Base-by-base conservation (phyloP, 2,113 vertebrate genomes). In the Shinisaurus crocodilurus region DNA sequence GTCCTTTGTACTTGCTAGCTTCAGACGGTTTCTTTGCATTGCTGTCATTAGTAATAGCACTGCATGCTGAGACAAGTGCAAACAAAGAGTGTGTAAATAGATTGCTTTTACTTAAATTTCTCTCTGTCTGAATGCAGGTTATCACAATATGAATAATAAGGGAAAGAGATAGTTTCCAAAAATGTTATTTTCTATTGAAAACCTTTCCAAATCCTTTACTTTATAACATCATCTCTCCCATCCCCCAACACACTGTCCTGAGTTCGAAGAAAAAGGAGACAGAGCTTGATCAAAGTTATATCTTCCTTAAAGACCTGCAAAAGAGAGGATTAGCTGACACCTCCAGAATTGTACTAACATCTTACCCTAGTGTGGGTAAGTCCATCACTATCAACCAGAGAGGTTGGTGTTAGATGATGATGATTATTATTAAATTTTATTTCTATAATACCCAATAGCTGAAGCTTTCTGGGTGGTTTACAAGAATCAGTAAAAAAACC, bases 51-150 rank as follows among this genome's bases (percentile, higher is more conserved):
- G 76, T 90, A 90, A 90, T 25, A 70, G 45, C 40, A 80, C 16
- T 34, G 37, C 89, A 80, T 80, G 83, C 89, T 90, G 63, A 90
- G 89, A 69, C n/a, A 90, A 69, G 6, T 80, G 65, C 48, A 90
- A 86, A 86, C 89, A 79, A 40, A 27, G 70, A 85, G 69, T 85
- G n/a, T 77, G 75, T 29, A 85, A 90, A 77, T 54, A 79, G 45
- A 79, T 57, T 86, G 27, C 48, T 85, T 77, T 54, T 65, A n/a
- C 63, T 57, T 50, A 27, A 60, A 72, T 40, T 67, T 86, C n/a
- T 76, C 34, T 20, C 16, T 69, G 32, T 65, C 34, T 57, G n/a
- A 40, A 74, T 29, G 3, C 48, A 89, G 32, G 69, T 45, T 29
- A 89, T 45, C 27, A n/a, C 80, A 82, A 63, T n/a, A 34, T 63